These are phyloP conservation scores for Procambarus virginalis DNA, from an alignment of 1,140 invertebrate species.

Conservation along the genomic window DNA sequence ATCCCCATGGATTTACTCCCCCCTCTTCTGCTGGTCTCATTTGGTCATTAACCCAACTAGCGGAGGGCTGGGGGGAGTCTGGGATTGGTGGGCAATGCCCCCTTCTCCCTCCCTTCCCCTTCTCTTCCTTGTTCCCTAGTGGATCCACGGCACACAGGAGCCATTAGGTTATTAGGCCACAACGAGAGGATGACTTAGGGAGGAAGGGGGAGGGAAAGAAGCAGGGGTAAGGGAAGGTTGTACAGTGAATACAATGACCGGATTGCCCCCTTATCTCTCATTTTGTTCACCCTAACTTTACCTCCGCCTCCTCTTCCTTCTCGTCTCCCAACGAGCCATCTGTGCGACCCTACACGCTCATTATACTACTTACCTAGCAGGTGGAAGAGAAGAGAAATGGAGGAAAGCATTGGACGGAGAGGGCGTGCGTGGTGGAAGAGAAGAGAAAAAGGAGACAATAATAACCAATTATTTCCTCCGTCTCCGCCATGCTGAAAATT, in stretches of 20 bases:
- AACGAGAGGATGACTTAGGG: slow-evolving; percentile 1
- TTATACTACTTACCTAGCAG: background rate
- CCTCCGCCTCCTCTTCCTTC: background rate
- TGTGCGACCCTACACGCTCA: background rate
- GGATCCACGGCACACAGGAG: background rate
- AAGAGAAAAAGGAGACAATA: too few relatives aligned
- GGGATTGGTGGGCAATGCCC: too few relatives aligned
- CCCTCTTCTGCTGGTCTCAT: background rate
- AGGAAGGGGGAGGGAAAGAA: background rate
- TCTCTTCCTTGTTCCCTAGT: background rate
- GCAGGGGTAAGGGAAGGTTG: too few relatives aligned
- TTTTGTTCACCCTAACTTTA: background rate
- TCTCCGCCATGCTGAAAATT: background rate
- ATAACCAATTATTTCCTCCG: background rate
- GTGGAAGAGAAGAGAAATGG: background rate
- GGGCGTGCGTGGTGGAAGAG: background rate
- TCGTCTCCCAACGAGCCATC: background rate
- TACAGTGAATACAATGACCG: too few relatives aligned
- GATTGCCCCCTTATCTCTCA: background rate
- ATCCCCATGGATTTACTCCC: background rate
- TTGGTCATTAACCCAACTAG: slow-evolving; percentile 4
- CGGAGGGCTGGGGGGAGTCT: background rate
- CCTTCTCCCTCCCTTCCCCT: background rate
- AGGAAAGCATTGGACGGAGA: background rate
- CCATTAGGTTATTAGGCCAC: slow-evolving; percentile 39